Evolutionary conservation across 2,888 invertebrate genomes (phyloP).

Genomic region (Nymphalis polychloros): DNA sequence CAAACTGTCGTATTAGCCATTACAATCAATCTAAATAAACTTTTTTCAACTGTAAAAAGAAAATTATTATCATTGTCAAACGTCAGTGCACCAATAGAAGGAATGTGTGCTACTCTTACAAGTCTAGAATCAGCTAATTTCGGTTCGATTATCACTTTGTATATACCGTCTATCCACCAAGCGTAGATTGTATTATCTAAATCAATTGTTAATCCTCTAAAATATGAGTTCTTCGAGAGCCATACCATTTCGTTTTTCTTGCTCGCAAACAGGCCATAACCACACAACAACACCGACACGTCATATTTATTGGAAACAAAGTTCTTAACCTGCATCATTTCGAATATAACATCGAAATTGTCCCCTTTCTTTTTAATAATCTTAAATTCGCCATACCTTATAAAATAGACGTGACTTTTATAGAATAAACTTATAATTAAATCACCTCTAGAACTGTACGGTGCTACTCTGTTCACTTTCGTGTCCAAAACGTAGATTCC

Average conservation of each 20-base stretch:
- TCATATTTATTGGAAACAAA: slow-evolving; percentile 65
- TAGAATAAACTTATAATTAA: slow-evolving; percentile 58
- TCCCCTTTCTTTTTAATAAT: slow-evolving; percentile 62
- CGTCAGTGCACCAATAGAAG: slow-evolving; percentile 59
- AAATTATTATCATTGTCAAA: slow-evolving; percentile 70
- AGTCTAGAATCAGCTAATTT: slow-evolving; percentile 54
- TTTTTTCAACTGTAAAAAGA: slow-evolving; percentile 56
- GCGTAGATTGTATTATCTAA: slow-evolving; percentile 60
- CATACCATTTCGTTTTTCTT: slow-evolving; percentile 50
- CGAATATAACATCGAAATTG: slow-evolving; percentile 53
- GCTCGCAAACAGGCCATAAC: slow-evolving; percentile 59
- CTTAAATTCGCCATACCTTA: slow-evolving; percentile 52
- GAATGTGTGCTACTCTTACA: slow-evolving; percentile 54
- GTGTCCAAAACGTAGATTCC: slow-evolving; percentile 61
- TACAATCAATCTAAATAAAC: slow-evolving; percentile 53
- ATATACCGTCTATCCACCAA: slow-evolving; percentile 74
- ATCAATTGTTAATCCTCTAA: slow-evolving; percentile 66
- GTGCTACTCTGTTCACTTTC: slow-evolving; percentile 48
- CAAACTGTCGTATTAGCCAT: slow-evolving; percentile 43
- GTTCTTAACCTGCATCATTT: slow-evolving; percentile 54
- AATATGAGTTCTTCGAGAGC: slow-evolving; percentile 62
- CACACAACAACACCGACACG: slow-evolving; percentile 57
- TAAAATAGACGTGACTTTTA: slow-evolving; percentile 63
- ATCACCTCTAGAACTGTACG: slow-evolving; percentile 65
- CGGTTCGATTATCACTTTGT: slow-evolving; percentile 56